phyloP scores from a whole-genome alignment of 2,797 vertebrate genomes.

The Catostomus latipinnis region DNA sequence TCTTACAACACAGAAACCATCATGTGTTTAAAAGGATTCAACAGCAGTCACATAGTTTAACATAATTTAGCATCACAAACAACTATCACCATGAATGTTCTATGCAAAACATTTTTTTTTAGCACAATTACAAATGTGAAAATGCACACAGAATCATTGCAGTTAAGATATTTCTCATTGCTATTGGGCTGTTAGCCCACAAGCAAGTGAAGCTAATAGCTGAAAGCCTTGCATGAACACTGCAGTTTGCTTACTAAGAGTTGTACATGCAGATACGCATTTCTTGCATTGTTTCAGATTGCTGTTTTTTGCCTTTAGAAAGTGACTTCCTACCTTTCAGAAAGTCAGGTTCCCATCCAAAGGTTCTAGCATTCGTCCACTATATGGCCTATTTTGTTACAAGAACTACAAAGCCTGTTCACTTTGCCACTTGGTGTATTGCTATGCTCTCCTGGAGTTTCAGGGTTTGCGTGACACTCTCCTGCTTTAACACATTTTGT shows the following conservation, averaged over 20 bases:
- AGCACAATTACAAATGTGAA: not conserved
- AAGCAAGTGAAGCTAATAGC: not conserved
- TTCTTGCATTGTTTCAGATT: too few relatives aligned
- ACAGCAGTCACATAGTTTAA: too few relatives aligned
- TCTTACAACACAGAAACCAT: too few relatives aligned
- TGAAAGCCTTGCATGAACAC: not conserved
- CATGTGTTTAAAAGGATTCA: not conserved
- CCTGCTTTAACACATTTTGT: not conserved
- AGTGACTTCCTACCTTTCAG: not conserved
- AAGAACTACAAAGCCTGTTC: not conserved
- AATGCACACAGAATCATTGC: not conserved
- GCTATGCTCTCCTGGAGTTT: not conserved
- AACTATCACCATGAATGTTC: not conserved
- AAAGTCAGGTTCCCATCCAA: not conserved
- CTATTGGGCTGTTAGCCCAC: not conserved
- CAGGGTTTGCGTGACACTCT: not conserved
- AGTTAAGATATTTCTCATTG: not conserved
- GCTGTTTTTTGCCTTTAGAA: not conserved
- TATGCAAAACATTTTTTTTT: not conserved
- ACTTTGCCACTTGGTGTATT: not conserved
- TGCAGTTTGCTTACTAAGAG: not conserved
- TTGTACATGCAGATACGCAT: not conserved
- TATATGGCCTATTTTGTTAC: not conserved
- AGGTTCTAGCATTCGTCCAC: not conserved
- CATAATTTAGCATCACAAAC: not conserved